phyloP scores from a whole-genome alignment of 2,888 invertebrate species.

The Reticulitermes lucifugus region DNA sequence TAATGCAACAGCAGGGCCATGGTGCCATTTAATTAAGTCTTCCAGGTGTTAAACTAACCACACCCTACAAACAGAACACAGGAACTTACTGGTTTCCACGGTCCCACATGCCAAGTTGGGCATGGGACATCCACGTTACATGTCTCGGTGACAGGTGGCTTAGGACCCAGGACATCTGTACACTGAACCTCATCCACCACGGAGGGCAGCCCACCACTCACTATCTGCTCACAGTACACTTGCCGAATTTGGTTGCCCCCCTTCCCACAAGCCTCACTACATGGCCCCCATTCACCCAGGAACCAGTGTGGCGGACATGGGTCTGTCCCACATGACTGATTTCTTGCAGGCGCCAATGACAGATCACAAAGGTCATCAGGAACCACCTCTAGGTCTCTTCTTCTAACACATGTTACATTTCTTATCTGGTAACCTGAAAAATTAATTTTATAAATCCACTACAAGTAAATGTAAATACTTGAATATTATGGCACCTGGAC shows the following conservation, averaged over 20 bases:
- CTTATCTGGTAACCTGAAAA: constrained; percentile 70
- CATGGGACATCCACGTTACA: constrained; percentile 85
- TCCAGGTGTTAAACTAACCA: too few relatives aligned
- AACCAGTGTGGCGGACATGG: constrained; percentile 88
- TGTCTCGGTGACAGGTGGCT: constrained; percentile 75
- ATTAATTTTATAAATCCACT: too few relatives aligned
- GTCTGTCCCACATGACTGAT: constrained; percentile 78
- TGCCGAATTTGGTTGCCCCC: constrained; percentile 77
- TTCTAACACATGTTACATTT: constrained; percentile 83
- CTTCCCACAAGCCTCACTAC: constrained; percentile 84
- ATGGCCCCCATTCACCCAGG: constrained; percentile 81
- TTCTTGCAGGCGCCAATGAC: constrained; percentile 76
- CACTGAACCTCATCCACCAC: constrained; percentile 83
- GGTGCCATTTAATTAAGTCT: too few relatives aligned
- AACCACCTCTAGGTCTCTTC: constrained; percentile 77
- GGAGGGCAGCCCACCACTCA: constrained; percentile 77
- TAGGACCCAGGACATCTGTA: constrained; percentile 73
- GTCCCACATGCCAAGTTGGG: constrained; percentile 87
- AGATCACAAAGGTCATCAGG: constrained; percentile 84
- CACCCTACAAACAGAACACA: neutral
- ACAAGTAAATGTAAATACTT: too few relatives aligned
- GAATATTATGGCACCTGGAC: too few relatives aligned
- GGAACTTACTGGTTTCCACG: constrained; percentile 87
- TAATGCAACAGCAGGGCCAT: too few relatives aligned
- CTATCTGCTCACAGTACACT: constrained; percentile 84